Conservation (phyloP, 2,113 vertebrate species). For the Indicator indicator region DNA sequence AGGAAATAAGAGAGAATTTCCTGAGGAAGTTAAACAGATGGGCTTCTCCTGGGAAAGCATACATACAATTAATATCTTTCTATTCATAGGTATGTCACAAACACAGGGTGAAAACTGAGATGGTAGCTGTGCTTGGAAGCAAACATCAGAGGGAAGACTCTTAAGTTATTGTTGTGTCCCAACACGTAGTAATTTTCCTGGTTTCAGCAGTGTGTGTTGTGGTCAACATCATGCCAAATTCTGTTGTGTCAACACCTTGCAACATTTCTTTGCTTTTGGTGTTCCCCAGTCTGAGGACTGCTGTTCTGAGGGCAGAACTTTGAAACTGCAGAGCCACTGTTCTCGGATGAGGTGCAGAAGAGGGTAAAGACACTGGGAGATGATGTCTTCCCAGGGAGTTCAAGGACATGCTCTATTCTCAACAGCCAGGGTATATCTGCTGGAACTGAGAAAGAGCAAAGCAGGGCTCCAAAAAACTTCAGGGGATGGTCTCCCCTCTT, state of each 20-base stretch:
- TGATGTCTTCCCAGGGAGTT: not conserved
- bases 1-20: constrained; percentile 62
- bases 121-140: not conserved
- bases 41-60: constrained; percentile 19
- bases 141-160: not conserved
- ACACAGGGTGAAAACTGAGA: not conserved
- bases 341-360: not conserved
- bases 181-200: not conserved
- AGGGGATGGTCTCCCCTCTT: not conserved
- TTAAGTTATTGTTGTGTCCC: not conserved
- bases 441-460: not conserved
- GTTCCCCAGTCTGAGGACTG: not conserved
- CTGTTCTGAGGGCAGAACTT: not conserved
- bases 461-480: not conserved
- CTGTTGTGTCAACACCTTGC: not conserved
- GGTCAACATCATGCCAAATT: not conserved
- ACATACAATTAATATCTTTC: not conserved
- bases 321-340: not conserved
- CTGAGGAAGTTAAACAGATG: constrained; percentile 51
- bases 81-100: not conserved
- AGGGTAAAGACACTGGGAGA: not conserved
- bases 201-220: not conserved
- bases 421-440: not conserved
- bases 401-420: not conserved
- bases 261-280: not conserved